Percentiles rank a stretch among this genome's conserved stretches.
These are phyloP conservation scores for Tinamus major DNA, from an alignment of 2,797 vertebrate genomes.

Conservation along the genomic window DNA sequence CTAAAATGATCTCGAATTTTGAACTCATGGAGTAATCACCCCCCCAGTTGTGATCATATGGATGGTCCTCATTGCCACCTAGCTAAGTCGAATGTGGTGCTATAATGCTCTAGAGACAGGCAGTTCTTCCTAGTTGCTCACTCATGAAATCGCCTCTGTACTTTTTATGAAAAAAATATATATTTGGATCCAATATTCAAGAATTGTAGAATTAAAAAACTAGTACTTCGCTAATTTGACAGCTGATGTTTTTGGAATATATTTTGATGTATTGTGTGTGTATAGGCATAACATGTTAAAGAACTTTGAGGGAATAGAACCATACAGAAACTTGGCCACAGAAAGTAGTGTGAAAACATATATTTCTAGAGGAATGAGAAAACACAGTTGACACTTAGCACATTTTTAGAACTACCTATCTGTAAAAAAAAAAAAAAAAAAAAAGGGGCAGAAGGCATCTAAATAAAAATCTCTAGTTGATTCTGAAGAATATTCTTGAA, in stretches of 20 bases:
- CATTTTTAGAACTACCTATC: neutral
- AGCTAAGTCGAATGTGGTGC: fast-evolving
- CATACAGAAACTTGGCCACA: neutral
- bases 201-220: neutral
- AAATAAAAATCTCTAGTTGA: neutral
- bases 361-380: conserved; percentile 6
- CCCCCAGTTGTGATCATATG: fast-evolving
- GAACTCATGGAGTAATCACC: neutral
- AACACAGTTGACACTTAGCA: conserved; percentile 7
- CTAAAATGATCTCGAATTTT: neutral
- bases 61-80: neutral
- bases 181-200: neutral
- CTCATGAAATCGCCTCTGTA: neutral
- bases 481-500: neutral
- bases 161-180: neutral
- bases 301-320: neutral
- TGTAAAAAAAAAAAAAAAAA: neutral
- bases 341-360: conserved; percentile 21
- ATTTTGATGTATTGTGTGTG: neutral
- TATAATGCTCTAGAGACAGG: neutral
- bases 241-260: neutral
- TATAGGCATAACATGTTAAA: neutral
- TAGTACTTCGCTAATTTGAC: neutral
- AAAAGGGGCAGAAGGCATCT: neutral
- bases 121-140: neutral